A percentile compares a stretch with the other conserved stretches of the same genome.
Conservation (phyloP, 53 echinoderm and acorn worm species). For the Paracentrotus lividus region DNA sequence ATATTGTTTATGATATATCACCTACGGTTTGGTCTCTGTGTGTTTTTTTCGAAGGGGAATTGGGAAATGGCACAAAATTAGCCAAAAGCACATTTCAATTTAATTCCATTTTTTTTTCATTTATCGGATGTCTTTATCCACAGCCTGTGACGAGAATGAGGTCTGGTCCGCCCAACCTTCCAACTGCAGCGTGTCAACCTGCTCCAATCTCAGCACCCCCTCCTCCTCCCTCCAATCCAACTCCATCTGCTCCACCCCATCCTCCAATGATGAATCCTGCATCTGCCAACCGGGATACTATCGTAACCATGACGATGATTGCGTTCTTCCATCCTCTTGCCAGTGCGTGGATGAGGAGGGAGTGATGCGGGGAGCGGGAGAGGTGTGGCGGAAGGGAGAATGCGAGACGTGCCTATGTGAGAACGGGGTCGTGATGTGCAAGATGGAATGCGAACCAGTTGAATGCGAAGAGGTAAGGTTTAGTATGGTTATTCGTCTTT, state of each 20-base stretch:
- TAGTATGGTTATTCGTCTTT: too few species aligned
- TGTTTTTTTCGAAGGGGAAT: too few species aligned
- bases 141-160: slow-evolving; percentile 81
- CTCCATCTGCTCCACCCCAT: slow-evolving; percentile 40
- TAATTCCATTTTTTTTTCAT: too few species aligned
- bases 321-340: slow-evolving; percentile 78
- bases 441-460: slow-evolving; percentile 74
- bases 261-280: slow-evolving; percentile 35
- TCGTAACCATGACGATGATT: slow-evolving; percentile 67
- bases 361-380: slow-evolving; percentile 60
- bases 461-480: slow-evolving; percentile 65
- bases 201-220: slow-evolving; percentile 41
- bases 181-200: slow-evolving; percentile 71
- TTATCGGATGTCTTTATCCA: neutral
- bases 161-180: slow-evolving; percentile 72
- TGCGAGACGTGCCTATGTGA: slow-evolving; percentile 79
- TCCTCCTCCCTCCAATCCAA: slow-evolving; percentile 36
- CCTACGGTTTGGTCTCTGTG: too few species aligned
- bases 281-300: slow-evolving; percentile 77
- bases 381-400: slow-evolving; percentile 71
- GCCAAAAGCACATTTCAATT: too few species aligned
- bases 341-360: slow-evolving; percentile 83
- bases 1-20: too few species aligned
- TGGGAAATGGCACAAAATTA: too few species aligned
- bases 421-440: slow-evolving; percentile 73